These are phyloP conservation scores for Pegoplata infirma DNA, from an alignment of 2,888 invertebrate species.

Conservation along the genomic window DNA sequence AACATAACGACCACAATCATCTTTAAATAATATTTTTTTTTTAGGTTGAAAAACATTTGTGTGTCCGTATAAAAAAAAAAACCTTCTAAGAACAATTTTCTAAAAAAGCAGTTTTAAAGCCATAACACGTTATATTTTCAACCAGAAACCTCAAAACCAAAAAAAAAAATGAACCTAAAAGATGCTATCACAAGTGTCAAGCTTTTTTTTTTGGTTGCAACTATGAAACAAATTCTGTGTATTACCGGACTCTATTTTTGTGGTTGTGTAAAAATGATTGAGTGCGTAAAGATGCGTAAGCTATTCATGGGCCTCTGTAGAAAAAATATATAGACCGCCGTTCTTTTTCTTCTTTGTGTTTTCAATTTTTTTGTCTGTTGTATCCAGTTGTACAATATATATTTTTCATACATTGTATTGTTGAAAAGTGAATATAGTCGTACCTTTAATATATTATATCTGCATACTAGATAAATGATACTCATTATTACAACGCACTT, in stretches of 20 bases:
- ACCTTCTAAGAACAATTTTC: slow-evolving; percentile 45
- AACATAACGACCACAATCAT: slow-evolving; percentile 25
- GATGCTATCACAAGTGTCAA: slow-evolving; percentile 65
- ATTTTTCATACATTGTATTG: slow-evolving; percentile 26
- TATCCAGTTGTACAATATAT: too few species aligned
- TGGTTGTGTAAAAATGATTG: slow-evolving; percentile 61
- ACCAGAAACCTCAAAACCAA: slow-evolving; percentile 28
- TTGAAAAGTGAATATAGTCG: too few species aligned
- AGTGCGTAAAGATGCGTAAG: slow-evolving; percentile 62
- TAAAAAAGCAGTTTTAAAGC: slow-evolving; percentile 12
- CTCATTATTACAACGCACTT: slow-evolving; percentile 64
- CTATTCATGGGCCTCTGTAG: slow-evolving; percentile 19
- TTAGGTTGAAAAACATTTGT: not conserved
- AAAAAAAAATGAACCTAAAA: slow-evolving; percentile 34
- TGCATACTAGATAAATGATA: slow-evolving; percentile 61
- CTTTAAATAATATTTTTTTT: not conserved
- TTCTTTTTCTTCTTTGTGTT: not conserved
- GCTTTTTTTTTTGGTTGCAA: slow-evolving; percentile 52
- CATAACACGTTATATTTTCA: slow-evolving; percentile 8
- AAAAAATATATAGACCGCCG: slow-evolving; percentile 25
- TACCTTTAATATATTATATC: slow-evolving; percentile 58
- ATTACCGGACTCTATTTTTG: not conserved
- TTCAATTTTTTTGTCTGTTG: too few species aligned
- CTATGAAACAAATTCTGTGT: slow-evolving; percentile 24
- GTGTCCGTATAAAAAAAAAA: not conserved